Base-by-base conservation (phyloP, 2,797 vertebrate genomes). In the Sebastes iracundus region DNA sequence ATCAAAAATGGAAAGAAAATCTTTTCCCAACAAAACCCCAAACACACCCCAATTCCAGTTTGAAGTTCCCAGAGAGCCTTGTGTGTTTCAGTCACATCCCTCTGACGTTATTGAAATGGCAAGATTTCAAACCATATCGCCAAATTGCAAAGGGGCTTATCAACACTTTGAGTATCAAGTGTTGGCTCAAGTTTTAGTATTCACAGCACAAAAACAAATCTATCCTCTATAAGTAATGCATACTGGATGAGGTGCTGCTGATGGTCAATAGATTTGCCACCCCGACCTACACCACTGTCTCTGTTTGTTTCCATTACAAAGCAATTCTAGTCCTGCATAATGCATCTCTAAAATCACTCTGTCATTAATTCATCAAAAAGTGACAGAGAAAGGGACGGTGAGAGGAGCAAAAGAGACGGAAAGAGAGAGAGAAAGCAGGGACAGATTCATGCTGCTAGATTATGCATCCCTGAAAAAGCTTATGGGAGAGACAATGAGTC, bases 301-400 rank as follows among this genome's bases (percentile, higher is more conserved):
- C 77, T 89, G 87, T 90, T 91, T 94, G 92, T 92, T 93, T 95
- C 93, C 86, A 92, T 92, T 92, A 92, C 78, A 64, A 88, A 89
- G 83, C 84, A 87, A 92, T 91, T 93, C 80, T 87, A 82, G 84
- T 89, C 87, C 90, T 91, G 82, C 86, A 91, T 94, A 89, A 94
- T 94, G 84, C 87, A 94, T 93, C 87, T 71, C 79, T 80, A 83
- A 87, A 91, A 89, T 79, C 77, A 80, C 79, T 60, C 85, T 78
- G 86, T 89, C 88, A 90, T 93, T 95, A 93, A 90, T 93, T 93
- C 85, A 88, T 92, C 89, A 90, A 79, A 79, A 76, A 38, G 35
- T 79, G 68, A 84, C 65, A 71, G 59, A 32, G 27, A 56, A 52
- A 60, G 69, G 4, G 38, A 56, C 0, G 20, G n/a, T 2, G 12